Conservation (phyloP, 2,113 vertebrate genomes). For the Lynx canadensis region DNA sequence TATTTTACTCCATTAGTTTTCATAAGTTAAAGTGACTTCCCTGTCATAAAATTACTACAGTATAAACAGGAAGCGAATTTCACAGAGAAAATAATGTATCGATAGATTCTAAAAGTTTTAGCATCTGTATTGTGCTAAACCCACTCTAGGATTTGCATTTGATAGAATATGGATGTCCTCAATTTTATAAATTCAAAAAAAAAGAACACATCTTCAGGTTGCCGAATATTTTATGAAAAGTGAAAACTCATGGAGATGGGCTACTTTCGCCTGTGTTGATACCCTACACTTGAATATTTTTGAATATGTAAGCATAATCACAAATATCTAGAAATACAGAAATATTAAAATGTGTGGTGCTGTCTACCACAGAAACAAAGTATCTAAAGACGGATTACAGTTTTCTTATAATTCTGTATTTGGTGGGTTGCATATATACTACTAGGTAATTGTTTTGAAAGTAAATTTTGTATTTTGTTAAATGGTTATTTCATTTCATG, state of each 20-base stretch:
- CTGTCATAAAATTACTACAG: neutral
- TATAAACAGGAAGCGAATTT: constrained; percentile 3
- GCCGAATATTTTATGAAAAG: neutral
- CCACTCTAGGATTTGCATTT: neutral
- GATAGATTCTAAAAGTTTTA: neutral
- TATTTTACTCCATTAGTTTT: neutral
- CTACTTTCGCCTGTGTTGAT: neutral
- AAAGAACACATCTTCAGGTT: neutral
- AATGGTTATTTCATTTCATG: neutral
- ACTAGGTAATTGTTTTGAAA: neutral
- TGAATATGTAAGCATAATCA: neutral
- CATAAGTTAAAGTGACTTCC: neutral
- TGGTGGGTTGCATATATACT: neutral
- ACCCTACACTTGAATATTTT: neutral
- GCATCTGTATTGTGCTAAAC: neutral
- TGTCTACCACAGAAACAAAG: neutral
- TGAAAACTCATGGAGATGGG: neutral
- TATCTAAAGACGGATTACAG: neutral
- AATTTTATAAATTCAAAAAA: neutral
- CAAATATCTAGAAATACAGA: neutral
- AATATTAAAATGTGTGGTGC: neutral
- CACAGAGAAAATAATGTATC: neutral
- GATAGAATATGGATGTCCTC: neutral
- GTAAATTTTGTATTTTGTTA: neutral
- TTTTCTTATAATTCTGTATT: constrained; percentile 50